Percentiles rank a stretch among this genome's conserved stretches.
Evolutionary conservation across 2,888 invertebrate genomes (phyloP).

Genomic region (Proisotoma minuta): DNA sequence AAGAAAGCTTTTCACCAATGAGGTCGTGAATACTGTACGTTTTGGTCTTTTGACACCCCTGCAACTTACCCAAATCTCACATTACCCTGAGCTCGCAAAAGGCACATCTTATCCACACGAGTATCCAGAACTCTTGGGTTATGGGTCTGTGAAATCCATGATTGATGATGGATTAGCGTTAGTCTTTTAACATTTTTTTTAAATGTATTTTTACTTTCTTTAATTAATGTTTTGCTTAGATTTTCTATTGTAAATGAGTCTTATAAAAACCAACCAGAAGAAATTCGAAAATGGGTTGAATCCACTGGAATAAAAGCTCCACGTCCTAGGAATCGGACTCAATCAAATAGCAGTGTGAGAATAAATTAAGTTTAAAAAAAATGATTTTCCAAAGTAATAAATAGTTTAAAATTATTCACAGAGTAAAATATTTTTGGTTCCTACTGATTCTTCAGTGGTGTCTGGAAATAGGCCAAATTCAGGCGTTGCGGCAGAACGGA

Average conservation of each 20-base stretch:
- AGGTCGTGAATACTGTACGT: slow-evolving; percentile 66
- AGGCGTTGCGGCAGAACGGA: background rate
- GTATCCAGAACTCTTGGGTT: slow-evolving; percentile 64
- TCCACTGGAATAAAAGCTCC: slow-evolving; percentile 32
- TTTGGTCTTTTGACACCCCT: slow-evolving; percentile 75
- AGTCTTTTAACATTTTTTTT: background rate
- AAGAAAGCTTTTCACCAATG: slow-evolving; percentile 58
- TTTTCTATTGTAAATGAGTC: slow-evolving; percentile 40
- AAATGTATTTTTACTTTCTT: background rate
- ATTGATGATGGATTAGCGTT: slow-evolving; percentile 70
- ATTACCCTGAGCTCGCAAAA: slow-evolving; percentile 59
- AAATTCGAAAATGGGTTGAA: slow-evolving; percentile 37
- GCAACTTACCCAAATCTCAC: slow-evolving; percentile 71
- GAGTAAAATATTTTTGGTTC: background rate
- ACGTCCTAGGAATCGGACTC: slow-evolving; percentile 11
- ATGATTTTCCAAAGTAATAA: background rate
- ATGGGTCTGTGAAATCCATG: slow-evolving; percentile 67
- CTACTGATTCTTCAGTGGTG: background rate
- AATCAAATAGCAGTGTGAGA: background rate
- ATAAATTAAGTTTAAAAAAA: background rate
- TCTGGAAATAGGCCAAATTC: background rate
- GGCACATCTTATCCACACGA: slow-evolving; percentile 56
- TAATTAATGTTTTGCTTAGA: background rate
- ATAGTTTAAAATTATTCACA: slow-evolving; percentile 2
- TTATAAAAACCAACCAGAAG: slow-evolving; percentile 33